phyloP scores from a whole-genome alignment of 64 coral and sea anemone genomes.

The Pachyseris speciosa region DNA sequence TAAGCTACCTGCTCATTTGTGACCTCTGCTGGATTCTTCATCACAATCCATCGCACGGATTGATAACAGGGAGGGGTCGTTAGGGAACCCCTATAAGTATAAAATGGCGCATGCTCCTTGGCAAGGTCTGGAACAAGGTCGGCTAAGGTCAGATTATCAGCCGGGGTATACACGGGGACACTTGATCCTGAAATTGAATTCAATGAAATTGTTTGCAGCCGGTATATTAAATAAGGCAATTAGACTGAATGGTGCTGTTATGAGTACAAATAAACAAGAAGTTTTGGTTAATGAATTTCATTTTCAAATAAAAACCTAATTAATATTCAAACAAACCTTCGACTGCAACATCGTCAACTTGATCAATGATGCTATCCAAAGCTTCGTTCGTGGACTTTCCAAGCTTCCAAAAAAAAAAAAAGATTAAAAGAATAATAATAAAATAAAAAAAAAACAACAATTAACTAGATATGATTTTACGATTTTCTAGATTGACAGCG shows the following conservation, averaged over 20 bases:
- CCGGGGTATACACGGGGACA: neutral
- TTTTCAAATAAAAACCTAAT: no score
- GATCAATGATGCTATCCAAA: conserved; percentile 30
- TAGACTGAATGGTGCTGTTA: no score
- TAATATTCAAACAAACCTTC: conserved; percentile 48
- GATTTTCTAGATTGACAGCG: no score
- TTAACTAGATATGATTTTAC: no score
- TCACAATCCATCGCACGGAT: conserved; percentile 77
- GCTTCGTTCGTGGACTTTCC: conserved; percentile 10
- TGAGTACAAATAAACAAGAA: no score
- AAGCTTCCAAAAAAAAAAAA: neutral
- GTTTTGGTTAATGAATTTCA: no score
- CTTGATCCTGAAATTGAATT: conserved; percentile 13
- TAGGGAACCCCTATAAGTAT: conserved; percentile 80
- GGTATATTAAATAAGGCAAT: no score
- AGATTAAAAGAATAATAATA: neutral
- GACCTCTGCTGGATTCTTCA: conserved; percentile 22
- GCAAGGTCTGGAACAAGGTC: conserved; percentile 34
- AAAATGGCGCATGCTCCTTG: conserved; percentile 51
- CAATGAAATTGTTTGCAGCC: no score
- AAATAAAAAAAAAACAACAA: no score
- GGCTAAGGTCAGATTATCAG: conserved; percentile 37
- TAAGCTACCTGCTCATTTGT: conserved; percentile 21
- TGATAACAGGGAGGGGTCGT: conserved; percentile 84
- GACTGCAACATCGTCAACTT: conserved; percentile 25